Percentiles rank a stretch among this genome's conserved stretches.
These are phyloP conservation scores for Ericerus pela DNA, from an alignment of 1,140 invertebrate genomes.

Conservation along the genomic window DNA sequence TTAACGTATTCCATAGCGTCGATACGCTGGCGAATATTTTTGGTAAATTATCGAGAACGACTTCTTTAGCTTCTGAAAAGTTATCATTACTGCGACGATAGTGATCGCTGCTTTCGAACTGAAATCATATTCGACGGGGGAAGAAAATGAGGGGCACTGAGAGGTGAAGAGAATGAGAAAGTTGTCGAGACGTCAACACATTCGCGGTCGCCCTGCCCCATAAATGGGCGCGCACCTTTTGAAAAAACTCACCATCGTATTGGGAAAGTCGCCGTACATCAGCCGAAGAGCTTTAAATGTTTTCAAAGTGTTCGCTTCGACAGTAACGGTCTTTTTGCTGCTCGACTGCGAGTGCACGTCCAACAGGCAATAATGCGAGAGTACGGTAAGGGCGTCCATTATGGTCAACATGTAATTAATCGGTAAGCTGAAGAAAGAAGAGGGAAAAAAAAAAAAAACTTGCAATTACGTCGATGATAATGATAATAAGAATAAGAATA, in stretches of 20 bases:
- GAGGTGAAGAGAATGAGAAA: too few species aligned
- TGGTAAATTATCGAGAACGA: slow-evolving; percentile 62
- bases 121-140: too few species aligned
- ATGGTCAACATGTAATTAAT: slow-evolving; percentile 67
- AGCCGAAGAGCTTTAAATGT: not conserved
- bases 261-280: slow-evolving; percentile 5
- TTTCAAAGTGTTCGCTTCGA: not conserved
- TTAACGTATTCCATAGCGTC: slow-evolving; percentile 61
- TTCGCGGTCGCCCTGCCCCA: too few species aligned
- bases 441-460: not conserved
- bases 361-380: slow-evolving; percentile 72
- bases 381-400: slow-evolving; percentile 64
- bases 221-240: too few species aligned
- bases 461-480: too few species aligned
- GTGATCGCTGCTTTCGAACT: too few species aligned
- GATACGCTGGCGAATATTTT: slow-evolving; percentile 64
- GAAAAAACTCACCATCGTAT: not conserved
- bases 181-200: too few species aligned
- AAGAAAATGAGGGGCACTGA: too few species aligned
- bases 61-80: slow-evolving; percentile 41
- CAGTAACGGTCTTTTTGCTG: not conserved
- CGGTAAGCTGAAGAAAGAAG: slow-evolving; percentile 31
- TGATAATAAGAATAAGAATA: slow-evolving; percentile 4
- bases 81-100: too few species aligned
- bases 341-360: slow-evolving; percentile 40